Base-by-base conservation (phyloP, 30 jellyfish, hydroid and myxozoan genomes). In the Aurelia coerulea region DNA sequence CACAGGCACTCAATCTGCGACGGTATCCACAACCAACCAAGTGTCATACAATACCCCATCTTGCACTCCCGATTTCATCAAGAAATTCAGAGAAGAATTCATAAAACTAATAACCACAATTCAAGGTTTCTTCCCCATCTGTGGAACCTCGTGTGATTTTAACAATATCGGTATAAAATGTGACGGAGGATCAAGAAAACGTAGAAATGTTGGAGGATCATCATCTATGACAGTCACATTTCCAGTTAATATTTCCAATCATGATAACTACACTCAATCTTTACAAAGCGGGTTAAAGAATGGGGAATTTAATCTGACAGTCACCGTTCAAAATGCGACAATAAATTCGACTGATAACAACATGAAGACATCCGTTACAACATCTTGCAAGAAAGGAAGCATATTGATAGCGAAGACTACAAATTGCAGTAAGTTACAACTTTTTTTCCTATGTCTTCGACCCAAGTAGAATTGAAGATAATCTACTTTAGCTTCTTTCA, bases 71-170 rank as follows among this genome's bases (percentile, higher is more conserved):
- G 86, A 74, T 7, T 94, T 94, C 88, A 72, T 79, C 18, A 70
- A 79, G n/a, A 18, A 74, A 19, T 86, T 90, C 71, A 41, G 80
- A 41, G 73, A 39, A 6, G 85, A 72, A 56, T 94, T 94, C 75
- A 80, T 62, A 23, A 35, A 74, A 52, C 56, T 56, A 33, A 66
- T 82, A 3, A 50, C 42, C 37, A 51, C 78, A 49, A 87, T 90
- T 13, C 95, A 94, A 50, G 33, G 31, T 29, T 54, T 37, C 35
- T 93, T 90, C 95, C 74, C 81, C 31, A 85, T 94, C 41, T 94
- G 99, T 67, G 99, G 97, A 46, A 0, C 56, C 56, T 59, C 77
- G 35, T 94, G 99, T 54, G 90, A 94, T 84, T 94, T 94, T 73
- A 78, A 54, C 46, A 39, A 34, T 69, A 73, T 79, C 32, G 62